phyloP scores from a whole-genome alignment of 2,888 invertebrate species.

The Pyrrhosoma nymphula region DNA sequence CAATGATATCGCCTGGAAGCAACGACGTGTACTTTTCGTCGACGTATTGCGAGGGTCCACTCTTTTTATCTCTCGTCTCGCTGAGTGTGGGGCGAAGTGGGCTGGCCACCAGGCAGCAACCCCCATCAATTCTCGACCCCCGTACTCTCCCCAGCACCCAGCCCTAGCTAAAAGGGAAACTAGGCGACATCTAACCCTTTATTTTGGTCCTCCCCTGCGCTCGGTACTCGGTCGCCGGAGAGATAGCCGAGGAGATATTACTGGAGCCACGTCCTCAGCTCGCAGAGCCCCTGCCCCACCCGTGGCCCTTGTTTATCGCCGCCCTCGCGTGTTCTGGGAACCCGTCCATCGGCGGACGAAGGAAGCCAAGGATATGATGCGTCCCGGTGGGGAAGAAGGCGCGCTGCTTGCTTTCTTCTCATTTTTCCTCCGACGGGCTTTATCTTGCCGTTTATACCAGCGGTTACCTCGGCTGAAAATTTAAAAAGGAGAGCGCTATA shows the following conservation, averaged over 20 bases:
- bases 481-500: not conserved
- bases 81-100: not conserved
- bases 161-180: not conserved
- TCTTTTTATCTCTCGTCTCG: not conserved
- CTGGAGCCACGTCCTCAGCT: not conserved
- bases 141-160: not conserved
- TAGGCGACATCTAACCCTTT: not conserved
- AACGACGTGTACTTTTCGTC: not conserved
- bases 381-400: not conserved
- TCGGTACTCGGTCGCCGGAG: not conserved
- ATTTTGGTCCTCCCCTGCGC: not conserved
- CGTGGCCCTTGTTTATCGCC: not conserved
- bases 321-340: not conserved
- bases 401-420: not conserved
- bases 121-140: not conserved
- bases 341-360: not conserved
- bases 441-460: not conserved
- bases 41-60: not conserved
- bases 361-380: not conserved
- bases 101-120: not conserved
- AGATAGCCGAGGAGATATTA: not conserved
- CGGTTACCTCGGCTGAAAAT: not conserved
- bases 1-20: not conserved
- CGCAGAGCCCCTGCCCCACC: not conserved
- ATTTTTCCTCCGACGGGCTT: not conserved